Base-by-base conservation (phyloP, 1,140 invertebrate genomes). In the Drosophila nigromelanica region DNA sequence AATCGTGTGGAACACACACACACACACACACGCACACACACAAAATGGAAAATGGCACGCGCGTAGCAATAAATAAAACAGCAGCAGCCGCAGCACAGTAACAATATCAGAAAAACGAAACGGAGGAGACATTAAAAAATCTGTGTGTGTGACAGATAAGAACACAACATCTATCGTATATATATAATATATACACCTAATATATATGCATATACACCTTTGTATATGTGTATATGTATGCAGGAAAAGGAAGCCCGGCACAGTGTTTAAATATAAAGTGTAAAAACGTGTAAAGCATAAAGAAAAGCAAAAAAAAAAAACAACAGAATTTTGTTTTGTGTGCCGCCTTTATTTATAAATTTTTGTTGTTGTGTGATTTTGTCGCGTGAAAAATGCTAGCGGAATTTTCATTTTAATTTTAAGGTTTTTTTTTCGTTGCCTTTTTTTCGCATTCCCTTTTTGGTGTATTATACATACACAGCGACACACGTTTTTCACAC, bases 401-500 rank as follows among this genome's bases (percentile, higher is more conserved):
- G 73, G 78, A 85, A 85, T 86, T 85, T 85, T 85, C 77, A 80
- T 74, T 71, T 73, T 54, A 51, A 58, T 70, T 80, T 47, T 64
- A 81, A 80, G 54, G 72, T 61, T 61, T 59, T 69, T 62, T 69
- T 64, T 79, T 68, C 30, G 14, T 30, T 63, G 18, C 55, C 37
- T 66, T 73, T 80, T 69, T 72, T 58, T 70, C 33, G 47, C 14
- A 63, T 43, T 67, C 47, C 50, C 58, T 72, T 85, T 80, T 85
- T 80, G 64, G 78, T 83, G 79, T 89, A 71, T 87, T 89, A 82
- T 85, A 85, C 80, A 85, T 87, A 87, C 83, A 78, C 76, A 89
- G 59, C 78, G 68, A 82, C 71, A 81, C 82, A 76, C 72, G 74
- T 81, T 83, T 83, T 87, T 47, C 71, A 74, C 67, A 69, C 79